phyloP scores from a whole-genome alignment of 2,797 vertebrate genomes.

The Scomberomorus guttatus region DNA sequence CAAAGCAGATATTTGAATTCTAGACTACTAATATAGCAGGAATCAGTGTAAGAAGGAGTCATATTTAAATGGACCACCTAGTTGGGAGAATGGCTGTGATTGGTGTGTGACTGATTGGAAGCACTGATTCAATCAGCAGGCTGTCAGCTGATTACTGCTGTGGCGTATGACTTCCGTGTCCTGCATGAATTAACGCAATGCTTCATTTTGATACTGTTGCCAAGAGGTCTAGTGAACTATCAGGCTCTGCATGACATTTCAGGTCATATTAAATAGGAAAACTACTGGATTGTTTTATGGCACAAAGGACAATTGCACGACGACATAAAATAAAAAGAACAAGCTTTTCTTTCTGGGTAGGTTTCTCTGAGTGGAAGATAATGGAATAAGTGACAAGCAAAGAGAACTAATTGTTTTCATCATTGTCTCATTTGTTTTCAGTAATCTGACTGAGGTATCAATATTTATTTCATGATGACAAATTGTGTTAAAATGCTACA shows the following conservation, averaged over 20 bases:
- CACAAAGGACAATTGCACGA: not conserved
- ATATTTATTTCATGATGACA: not conserved
- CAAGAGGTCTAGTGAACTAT: not conserved
- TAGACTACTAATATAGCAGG: too few species aligned
- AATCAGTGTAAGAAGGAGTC: too few species aligned
- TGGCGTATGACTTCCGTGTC: too few species aligned
- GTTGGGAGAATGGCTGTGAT: too few species aligned
- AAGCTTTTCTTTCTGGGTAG: not conserved
- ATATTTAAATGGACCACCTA: too few species aligned
- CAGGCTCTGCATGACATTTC: not conserved
- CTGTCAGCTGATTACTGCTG: too few species aligned
- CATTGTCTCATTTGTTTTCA: too few species aligned
- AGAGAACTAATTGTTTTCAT: not conserved
- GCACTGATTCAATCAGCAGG: too few species aligned
- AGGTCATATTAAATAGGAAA: slow-evolving; percentile 12
- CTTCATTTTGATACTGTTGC: not conserved
- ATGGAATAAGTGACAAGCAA: not conserved
- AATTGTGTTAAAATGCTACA: not conserved
- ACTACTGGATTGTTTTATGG: slow-evolving; percentile 38
- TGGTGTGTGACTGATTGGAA: too few species aligned
- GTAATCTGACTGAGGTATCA: not conserved
- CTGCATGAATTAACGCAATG: too few species aligned
- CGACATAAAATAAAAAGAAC: slow-evolving; percentile 1
- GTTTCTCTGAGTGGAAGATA: not conserved
- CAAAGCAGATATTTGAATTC: too few species aligned